Evolutionary conservation across 2,797 vertebrate genomes (phyloP).

Genomic region (Rhabdomys pumilio): DNA sequence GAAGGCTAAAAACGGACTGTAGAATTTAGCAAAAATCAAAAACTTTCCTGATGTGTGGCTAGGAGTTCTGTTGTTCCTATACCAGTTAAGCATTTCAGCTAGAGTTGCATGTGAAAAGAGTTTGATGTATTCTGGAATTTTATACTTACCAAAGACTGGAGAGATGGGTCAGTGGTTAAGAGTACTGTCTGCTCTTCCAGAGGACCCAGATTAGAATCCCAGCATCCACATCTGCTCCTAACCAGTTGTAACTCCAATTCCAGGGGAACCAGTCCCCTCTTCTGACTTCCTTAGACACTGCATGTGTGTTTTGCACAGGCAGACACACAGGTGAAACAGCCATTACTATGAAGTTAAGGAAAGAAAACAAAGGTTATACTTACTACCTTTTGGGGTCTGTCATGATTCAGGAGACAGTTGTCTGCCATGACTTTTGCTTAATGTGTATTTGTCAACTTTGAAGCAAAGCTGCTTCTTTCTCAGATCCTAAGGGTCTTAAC

Average conservation of each 20-base stretch:
- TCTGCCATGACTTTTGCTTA: not conserved
- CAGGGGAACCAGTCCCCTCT: not conserved
- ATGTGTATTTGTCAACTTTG: conserved; percentile 15
- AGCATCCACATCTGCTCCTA: not conserved
- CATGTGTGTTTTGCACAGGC: not conserved
- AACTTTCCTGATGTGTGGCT: not conserved
- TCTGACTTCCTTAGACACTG: not conserved
- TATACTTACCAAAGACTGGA: not conserved
- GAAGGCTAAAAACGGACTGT: not conserved
- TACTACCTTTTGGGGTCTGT: not conserved
- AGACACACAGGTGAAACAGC: not conserved
- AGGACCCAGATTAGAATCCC: not conserved
- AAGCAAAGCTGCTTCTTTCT: not conserved
- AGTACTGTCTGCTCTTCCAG: not conserved
- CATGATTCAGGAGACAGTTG: not conserved
- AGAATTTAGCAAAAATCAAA: not conserved
- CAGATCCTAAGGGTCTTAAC: not conserved
- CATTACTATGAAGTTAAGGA: not conserved
- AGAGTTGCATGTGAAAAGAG: not conserved
- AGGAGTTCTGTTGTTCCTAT: not conserved
- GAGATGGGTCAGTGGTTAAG: not conserved
- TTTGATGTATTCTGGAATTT: conserved; percentile 16
- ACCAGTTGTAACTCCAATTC: not conserved
- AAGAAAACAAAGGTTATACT: not conserved
- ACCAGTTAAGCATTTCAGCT: not conserved